phyloP scores from a whole-genome alignment of 2,797 vertebrate species.

The Myripristis jacobus region DNA sequence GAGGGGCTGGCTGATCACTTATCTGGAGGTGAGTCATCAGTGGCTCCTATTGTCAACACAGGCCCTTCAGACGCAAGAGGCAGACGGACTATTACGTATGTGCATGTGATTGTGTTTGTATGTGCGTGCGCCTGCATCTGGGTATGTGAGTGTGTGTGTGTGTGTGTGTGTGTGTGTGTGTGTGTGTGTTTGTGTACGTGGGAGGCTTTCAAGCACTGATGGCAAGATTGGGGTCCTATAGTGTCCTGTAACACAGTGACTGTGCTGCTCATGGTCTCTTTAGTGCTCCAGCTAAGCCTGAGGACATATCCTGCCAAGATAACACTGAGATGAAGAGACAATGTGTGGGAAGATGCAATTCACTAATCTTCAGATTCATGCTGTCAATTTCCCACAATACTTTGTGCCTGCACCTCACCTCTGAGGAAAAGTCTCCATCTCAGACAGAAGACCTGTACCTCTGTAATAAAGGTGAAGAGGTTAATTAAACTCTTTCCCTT shows the following conservation, averaged over 20 bases:
- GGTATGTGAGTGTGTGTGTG: neutral
- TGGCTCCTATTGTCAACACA: conserved; percentile 52
- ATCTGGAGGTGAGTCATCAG: conserved; percentile 61
- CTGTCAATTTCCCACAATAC: conserved; percentile 24
- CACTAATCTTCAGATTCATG: conserved; percentile 10
- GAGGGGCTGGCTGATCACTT: conserved; percentile 41
- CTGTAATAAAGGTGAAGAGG: conserved; percentile 25
- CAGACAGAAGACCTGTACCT: neutral
- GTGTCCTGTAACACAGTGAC: conserved; percentile 51
- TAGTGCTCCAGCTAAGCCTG: conserved; percentile 36
- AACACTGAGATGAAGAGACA: conserved; percentile 16
- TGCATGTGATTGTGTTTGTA: conserved; percentile 6
- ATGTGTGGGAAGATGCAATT: neutral
- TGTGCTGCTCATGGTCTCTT: neutral
- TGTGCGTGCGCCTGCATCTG: conserved; percentile 31
- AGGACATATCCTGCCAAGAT: conserved; percentile 45
- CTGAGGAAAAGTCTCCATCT: conserved; percentile 11
- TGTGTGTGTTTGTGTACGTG: conserved; percentile 13
- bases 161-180: conserved; percentile 2
- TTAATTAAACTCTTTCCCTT: conserved; percentile 54
- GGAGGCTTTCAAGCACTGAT: conserved; percentile 44
- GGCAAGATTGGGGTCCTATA: conserved; percentile 54
- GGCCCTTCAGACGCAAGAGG: conserved; percentile 16
- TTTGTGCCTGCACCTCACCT: conserved; percentile 18
- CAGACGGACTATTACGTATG: conserved; percentile 13